Evolutionary conservation across 2,888 invertebrate species (phyloP).

Genomic region (Aelia acuminata): DNA sequence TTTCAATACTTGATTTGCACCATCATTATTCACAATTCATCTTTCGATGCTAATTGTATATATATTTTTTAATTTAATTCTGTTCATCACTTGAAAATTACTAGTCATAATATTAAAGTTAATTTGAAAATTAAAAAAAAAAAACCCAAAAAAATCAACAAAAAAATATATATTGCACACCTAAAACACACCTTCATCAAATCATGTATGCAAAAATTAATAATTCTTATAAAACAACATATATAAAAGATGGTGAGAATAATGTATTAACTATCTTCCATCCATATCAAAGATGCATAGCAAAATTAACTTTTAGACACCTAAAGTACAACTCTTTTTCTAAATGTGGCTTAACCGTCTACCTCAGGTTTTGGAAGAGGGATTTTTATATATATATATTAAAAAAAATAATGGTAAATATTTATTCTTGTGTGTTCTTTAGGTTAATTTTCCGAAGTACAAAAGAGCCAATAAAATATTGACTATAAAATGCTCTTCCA

Average conservation of each 20-base stretch:
- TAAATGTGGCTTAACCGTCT: conserved; percentile 66
- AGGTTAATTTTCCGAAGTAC: conserved; percentile 64
- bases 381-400: conserved; percentile 60
- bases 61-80: conserved; percentile 47
- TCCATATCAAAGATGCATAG: conserved; percentile 63
- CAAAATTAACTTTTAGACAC: conserved; percentile 61
- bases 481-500: conserved; percentile 61
- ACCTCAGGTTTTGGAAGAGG: conserved; percentile 65
- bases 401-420: conserved; percentile 61
- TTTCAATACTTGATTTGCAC: conserved; percentile 47
- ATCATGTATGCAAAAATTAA: conserved; percentile 17
- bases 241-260: conserved; percentile 55
- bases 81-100: conserved; percentile 42
- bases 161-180: conserved; percentile 24
- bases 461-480: conserved; percentile 60
- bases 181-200: conserved; percentile 22
- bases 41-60: conserved; percentile 21
- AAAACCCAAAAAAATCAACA: neutral
- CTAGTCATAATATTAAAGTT: conserved; percentile 47
- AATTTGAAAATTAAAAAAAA: conserved; percentile 47
- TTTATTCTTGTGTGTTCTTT: conserved; percentile 64
- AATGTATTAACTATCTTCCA: conserved; percentile 61
- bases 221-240: conserved; percentile 52
- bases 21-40: conserved; percentile 34
- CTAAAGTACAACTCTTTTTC: conserved; percentile 65